Evolutionary conservation across 1,140 invertebrate genomes (phyloP), one percentile per base, ranked within the genome.

Genomic region (Leguminivora glycinivorella): DNA sequence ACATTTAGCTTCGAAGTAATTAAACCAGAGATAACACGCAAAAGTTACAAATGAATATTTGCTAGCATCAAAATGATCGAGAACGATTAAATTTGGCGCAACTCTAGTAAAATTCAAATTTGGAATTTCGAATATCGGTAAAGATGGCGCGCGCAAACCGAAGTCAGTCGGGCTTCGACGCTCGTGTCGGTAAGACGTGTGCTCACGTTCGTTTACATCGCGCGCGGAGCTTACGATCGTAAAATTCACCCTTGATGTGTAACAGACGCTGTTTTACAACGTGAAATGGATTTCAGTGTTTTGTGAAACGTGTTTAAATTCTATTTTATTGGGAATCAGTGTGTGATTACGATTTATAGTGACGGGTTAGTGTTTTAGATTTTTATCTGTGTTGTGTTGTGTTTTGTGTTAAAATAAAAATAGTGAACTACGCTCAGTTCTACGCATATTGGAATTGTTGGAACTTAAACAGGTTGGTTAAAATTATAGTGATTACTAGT

Each of bases 161-260:
- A 63, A 31, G 73, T 72, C 77, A 83, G 81, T 83, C 71, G 75
- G 68, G 79, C 78, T 70, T 74, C 29, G 68, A 24, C 72, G 74
- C 69, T 71, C 76, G 63, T 75, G 34, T 31, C 2, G 70, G 38
- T 10, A 24, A 34, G 72, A 25, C 58, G 81, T 79, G 29, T 25
- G 14, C 7, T 10, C n/a, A 22, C 4, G 47, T 52, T 19, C 14
- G 0, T 47, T 52, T 52, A 12, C 29, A 19, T 38, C 47, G 26
- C 58, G 24, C 38, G 29, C 63, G 5, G 10, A 34, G 52, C 63
- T 76, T 72, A 75, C 76, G 71, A 31, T 68, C 69, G 69, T 73
- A 60, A 70, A 73, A 47, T 43, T 43, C 70, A 68, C 60, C 71
- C 70, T 75, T 77, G 77, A 81, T 68, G 72, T 74, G 70, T 60